Evolutionary conservation across 2,797 vertebrate species (phyloP).

Genomic region (Cuniculus paca): DNA sequence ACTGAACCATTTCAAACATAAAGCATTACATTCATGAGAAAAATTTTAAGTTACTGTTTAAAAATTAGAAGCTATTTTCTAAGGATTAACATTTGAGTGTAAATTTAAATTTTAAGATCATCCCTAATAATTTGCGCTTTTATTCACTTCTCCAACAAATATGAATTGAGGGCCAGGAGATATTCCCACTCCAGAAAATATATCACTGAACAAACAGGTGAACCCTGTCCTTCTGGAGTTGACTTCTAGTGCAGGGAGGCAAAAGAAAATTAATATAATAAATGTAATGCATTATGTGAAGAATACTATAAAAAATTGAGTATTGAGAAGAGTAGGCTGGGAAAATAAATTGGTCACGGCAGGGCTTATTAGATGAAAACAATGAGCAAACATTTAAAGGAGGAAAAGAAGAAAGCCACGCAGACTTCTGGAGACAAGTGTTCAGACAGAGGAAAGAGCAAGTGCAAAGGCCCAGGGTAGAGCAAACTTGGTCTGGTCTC

Average conservation of each 20-base stretch:
- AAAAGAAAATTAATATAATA: conserved; percentile 4
- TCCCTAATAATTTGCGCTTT: conserved; percentile 1
- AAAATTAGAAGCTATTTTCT: conserved; percentile 40
- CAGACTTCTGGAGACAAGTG: background rate
- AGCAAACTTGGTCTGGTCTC: background rate
- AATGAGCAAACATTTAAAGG: background rate
- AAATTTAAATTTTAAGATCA: conserved; percentile 46
- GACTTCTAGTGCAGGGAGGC: background rate
- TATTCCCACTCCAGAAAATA: background rate
- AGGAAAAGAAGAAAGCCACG: background rate
- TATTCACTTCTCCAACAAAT: conserved; percentile 36
- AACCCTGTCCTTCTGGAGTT: background rate
- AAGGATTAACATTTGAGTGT: background rate
- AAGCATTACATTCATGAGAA: background rate
- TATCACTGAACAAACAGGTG: background rate
- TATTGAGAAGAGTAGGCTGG: background rate
- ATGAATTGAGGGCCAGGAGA: background rate
- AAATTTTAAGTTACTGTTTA: conserved; percentile 4
- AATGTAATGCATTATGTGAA: background rate
- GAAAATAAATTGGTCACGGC: background rate
- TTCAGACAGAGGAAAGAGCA: background rate
- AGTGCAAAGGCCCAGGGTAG: background rate
- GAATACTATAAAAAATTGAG: background rate
- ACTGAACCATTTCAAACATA: background rate
- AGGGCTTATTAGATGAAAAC: background rate